Evolutionary conservation across 2,113 vertebrate genomes (phyloP), one percentile per base, ranked within the genome.

Genomic region (Rhinoptilus africanus): DNA sequence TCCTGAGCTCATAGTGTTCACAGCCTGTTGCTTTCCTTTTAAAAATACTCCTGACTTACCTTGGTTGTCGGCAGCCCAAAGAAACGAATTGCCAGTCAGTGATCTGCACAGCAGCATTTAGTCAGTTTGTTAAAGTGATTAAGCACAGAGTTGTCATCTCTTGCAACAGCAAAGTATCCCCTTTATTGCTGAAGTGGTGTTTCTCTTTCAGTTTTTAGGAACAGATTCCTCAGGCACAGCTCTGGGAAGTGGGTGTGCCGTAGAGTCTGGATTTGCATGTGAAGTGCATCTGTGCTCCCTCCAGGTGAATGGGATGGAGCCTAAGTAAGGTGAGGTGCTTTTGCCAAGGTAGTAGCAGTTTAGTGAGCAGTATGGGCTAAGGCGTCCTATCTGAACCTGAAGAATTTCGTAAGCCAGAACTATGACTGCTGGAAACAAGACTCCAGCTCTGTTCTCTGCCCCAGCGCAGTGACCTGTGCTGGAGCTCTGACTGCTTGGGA

Each of bases 211-310:
- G 17, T 24, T 21, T 39, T 26, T 26, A 5, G 51, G 30, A 24
- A 19, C 24, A 13, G 35, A 22, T 62, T 85, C 57, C 66, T n/a
- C 48, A n/a, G 66, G 53, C 81, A 12, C 3, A 0, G 3, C 23
- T 35, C 28, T 34, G 47, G 0, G 0, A 5, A 19, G 30, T 1
- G 0, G 27, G 4, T 53, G 18, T 45, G 43, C 77, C 7, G 1
- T 9, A 10, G 43, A 37, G 28, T 14, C 53, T 93, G 74, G 39
- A 4, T 79, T 39, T 85, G 66, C 45, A 30, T 0, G 0, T 13
- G 8, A 16, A 41, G 19, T 23, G 3, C 27, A 1, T 53, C 45
- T 54, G 27, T 80, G 67, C 50, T 73, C 62, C 50, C 48, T 62
- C 30, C 75, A 43, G 45, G 18, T 71, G 82, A 8, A 4, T 39